Evolutionary conservation across 2,797 vertebrate species (phyloP), one percentile per base, ranked within the genome.

Genomic region (Cichlasoma orientale): DNA sequence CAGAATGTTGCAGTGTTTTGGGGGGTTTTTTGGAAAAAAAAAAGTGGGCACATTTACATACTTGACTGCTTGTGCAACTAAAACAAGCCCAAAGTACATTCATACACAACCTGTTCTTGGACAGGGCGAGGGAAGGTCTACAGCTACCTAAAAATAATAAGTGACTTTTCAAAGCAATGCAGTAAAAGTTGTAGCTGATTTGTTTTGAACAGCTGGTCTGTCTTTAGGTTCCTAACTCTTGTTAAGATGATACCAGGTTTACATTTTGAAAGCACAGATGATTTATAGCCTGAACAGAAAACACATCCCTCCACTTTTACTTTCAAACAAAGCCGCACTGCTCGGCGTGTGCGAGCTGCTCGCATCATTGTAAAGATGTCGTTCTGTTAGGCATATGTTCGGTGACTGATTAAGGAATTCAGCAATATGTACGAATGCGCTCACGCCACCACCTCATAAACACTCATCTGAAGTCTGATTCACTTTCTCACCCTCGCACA

Each of bases 1-100:
- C 91, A 94, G 94, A 94, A 93, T 94, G 93, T 90, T 90, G 88
- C 78, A 76, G 74, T 78, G 79, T 91, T 88, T 86, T 85, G n/a
- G n/a, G n/a, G n/a, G n/a, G n/a, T 75, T 85, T 89, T 90, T 83
- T 74, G 87, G 73, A 8, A 8, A 58, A 61, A 83, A 69, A 75
- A 76, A 75, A 56, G 23, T 29, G 41, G 41, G 52, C 21, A 75
- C 47, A 87, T 83, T 72, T 38, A 80, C 55, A 72, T 52, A 56
- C 73, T 74, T 57, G 38, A 29, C 73, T 58, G 71, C 54, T 72
- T 53, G 41, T 57, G 52, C 58, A 77, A 50, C 8, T 18, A 47
- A 55, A 56, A 55, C 47, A 59, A 41, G 38, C 9, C n/a, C 27
- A 68, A 11, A 12, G 56, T 68, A 4, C 12, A 61, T 71, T 66